phyloP scores from a whole-genome alignment of 2,888 invertebrate species.

The Trichogramma evanescens region DNA sequence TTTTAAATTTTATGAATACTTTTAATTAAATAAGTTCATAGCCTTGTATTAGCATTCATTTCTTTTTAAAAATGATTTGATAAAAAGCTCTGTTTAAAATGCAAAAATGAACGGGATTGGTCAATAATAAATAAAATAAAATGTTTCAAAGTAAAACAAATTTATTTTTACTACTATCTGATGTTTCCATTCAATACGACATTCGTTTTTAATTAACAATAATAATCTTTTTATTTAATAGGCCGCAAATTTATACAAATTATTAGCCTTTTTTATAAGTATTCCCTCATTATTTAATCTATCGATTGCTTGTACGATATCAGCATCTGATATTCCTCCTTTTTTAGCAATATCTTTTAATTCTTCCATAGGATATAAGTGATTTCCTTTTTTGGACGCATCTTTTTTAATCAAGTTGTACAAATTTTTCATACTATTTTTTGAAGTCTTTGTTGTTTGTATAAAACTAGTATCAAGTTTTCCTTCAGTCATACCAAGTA shows the following conservation, averaged over 20 bases:
- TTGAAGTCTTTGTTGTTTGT: slow-evolving; percentile 8
- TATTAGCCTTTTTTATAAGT: slow-evolving; percentile 72
- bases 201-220: neutral
- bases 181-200: no score
- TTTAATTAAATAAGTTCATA: no score
- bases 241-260: slow-evolving; percentile 61
- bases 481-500: slow-evolving; percentile 26
- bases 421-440: slow-evolving; percentile 57
- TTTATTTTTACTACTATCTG: no score
- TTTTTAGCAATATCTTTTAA: slow-evolving; percentile 65
- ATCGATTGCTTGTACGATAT: slow-evolving; percentile 65
- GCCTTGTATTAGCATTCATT: no score
- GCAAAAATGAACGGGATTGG: no score
- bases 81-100: no score
- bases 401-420: slow-evolving; percentile 61
- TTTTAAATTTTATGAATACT: no score
- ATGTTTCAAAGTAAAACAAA: no score
- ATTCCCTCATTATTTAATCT: slow-evolving; percentile 80
- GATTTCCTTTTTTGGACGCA: slow-evolving; percentile 60
- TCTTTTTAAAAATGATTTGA: no score
- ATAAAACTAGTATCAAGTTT: slow-evolving; percentile 4
- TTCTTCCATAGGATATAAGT: slow-evolving; percentile 69
- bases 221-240: slow-evolving; percentile 5
- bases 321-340: slow-evolving; percentile 58
- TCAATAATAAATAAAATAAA: no score